A percentile compares a stretch with the other conserved stretches of the same genome.
phyloP scores from a whole-genome alignment of 2,113 vertebrate genomes.

The Enhydra lutris region DNA sequence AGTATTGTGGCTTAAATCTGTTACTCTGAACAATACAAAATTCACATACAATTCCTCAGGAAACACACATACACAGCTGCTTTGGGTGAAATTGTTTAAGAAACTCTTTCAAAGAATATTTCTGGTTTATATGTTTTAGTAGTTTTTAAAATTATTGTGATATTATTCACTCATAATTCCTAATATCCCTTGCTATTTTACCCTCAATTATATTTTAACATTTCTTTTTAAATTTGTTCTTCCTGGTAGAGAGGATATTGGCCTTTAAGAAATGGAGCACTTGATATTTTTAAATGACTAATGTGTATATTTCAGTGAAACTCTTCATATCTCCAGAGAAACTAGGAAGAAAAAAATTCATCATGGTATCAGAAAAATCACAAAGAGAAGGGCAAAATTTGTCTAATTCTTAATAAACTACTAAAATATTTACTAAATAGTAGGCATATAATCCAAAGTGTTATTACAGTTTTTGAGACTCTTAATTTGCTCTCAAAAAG shows the following conservation, averaged over 20 bases:
- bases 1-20: not conserved
- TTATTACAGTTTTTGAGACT: not conserved
- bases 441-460: not conserved
- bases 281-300: slow-evolving; percentile 40
- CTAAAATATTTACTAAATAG: not conserved
- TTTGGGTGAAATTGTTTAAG: not conserved
- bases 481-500: not conserved
- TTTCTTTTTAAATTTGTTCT: slow-evolving; percentile 15
- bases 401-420: not conserved
- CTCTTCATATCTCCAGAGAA: not conserved
- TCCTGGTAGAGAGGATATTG: not conserved
- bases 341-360: slow-evolving; percentile 26
- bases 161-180: not conserved
- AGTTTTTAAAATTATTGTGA: not conserved
- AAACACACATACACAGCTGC: not conserved
- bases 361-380: slow-evolving; percentile 22
- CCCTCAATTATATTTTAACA: not conserved
- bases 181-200: slow-evolving; percentile 40
- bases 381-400: not conserved
- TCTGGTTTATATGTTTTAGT: not conserved
- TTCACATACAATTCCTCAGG: not conserved
- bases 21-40: not conserved
- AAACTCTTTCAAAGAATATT: not conserved
- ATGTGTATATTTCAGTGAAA: not conserved
- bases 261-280: not conserved